Percentiles rank a stretch among this genome's conserved stretches.
Conservation (phyloP, 1,140 invertebrate species). For the Apis mellifera region Amel_HAv3.1 CM009932.2:5787501-5788000, state of each 20-base stretch:
- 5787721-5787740: slow-evolving; percentile 46
- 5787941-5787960: neutral
- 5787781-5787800: slow-evolving; percentile 39
- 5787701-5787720: slow-evolving; percentile 39
- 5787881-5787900: neutral
- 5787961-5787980: too few species aligned
- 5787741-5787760: neutral
- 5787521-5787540: neutral
- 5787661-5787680: slow-evolving; percentile 30
- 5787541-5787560: slow-evolving; percentile 26
- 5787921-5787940: neutral
- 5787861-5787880: slow-evolving; percentile 25
- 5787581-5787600: neutral
- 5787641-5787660: slow-evolving; percentile 23
- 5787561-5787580: neutral
- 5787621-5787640: slow-evolving; percentile 11
- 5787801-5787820: slow-evolving; percentile 38
- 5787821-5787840: slow-evolving; percentile 37
- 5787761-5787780: slow-evolving; percentile 19
- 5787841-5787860: slow-evolving; percentile 49
- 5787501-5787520: slow-evolving; percentile 13
- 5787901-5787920: slow-evolving; percentile 2
- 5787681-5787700: slow-evolving; percentile 1
- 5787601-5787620: neutral
- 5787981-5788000: neutral